Base-by-base conservation (phyloP, 2,797 vertebrate genomes). In the Epinephelus awoara region DNA sequence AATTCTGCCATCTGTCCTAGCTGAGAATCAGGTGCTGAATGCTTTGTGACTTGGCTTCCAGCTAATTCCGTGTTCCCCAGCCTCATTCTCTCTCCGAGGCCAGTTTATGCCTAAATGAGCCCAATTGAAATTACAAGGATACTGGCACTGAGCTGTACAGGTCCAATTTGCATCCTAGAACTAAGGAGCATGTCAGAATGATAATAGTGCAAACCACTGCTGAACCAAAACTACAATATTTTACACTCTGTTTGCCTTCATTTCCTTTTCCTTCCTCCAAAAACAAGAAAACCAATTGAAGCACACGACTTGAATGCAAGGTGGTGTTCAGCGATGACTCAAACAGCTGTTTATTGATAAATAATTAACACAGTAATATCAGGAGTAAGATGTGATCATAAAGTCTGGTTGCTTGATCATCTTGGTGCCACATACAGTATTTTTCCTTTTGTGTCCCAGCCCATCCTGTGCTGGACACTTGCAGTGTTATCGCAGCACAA, bases 1-100 rank as follows among this genome's bases (percentile, higher is more conserved):
- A 77, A 85, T 82, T 82, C 89, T 38, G 83, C 93, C 94, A 93
- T 95, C 93, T 95, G 94, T 93, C 91, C 89, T 69, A 66, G 83
- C 84, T 80, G 86, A 80, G 90, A 90, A 91, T 92, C 91, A 92
- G 93, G 91, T 92, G 92, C 89, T 61, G 85, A 83, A 87, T 83
- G 85, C 86, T 92, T 90, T 88, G 85, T 77, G 79, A 86, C 87
- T 91, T 93, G 92, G 91, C 93, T 88, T 69, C 67, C 80, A 81
- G 90, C 89, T 91, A 89, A 83, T 83, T 90, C 80, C 61, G 5
- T 81, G 78, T 86, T 89, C 88, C 80, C 83, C 62, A 25, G 66
- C 67, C 58, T 88, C 65, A 52, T 56, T 82, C 63, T 63, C 82
- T 88, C 88, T 90, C 88, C 1, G 77, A 85, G 87, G 84, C 86